A percentile compares a stretch with the other conserved stretches of the same genome.
Evolutionary conservation across 2,888 invertebrate species (phyloP).

Genomic region (Idaea aversata): DNA sequence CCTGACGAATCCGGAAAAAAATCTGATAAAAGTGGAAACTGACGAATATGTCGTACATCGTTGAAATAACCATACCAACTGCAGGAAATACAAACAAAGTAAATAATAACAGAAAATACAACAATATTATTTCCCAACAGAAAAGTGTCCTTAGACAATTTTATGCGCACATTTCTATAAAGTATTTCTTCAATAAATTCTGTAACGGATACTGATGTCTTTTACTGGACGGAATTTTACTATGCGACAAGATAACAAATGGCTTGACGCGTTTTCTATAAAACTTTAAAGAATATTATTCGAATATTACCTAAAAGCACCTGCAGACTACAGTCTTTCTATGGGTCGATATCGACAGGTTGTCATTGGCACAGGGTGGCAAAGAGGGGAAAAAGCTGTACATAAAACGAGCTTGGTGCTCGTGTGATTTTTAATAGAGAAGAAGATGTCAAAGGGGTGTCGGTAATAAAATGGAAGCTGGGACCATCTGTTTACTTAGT

Average conservation of each 20-base stretch:
- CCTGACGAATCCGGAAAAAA: too few relatives aligned
- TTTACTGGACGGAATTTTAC: constrained; percentile 20
- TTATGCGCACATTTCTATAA: constrained; percentile 35
- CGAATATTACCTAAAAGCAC: background rate
- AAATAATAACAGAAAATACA: background rate
- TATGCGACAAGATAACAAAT: constrained; percentile 12
- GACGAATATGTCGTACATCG: too few relatives aligned
- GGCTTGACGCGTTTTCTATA: constrained; percentile 1
- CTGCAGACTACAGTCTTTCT: background rate
- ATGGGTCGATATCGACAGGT: background rate
- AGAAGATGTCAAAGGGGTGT: too few relatives aligned
- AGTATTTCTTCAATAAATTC: constrained; percentile 26
- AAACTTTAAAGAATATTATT: constrained; percentile 1
- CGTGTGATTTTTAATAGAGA: too few relatives aligned
- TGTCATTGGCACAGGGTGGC: background rate
- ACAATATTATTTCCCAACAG: constrained; percentile 13
- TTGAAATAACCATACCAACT: background rate
- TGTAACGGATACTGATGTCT: constrained; percentile 20
- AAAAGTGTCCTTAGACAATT: constrained; percentile 28
- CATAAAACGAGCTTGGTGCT: too few relatives aligned
- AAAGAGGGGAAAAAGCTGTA: too few relatives aligned
- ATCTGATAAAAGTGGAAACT: too few relatives aligned
- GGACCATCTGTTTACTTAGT: too few relatives aligned
- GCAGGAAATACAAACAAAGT: background rate
- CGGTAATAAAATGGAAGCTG: too few relatives aligned